These are phyloP conservation scores for Lutjanus campechanus DNA, from an alignment of 2,797 vertebrate genomes.

Conservation along the genomic window DNA sequence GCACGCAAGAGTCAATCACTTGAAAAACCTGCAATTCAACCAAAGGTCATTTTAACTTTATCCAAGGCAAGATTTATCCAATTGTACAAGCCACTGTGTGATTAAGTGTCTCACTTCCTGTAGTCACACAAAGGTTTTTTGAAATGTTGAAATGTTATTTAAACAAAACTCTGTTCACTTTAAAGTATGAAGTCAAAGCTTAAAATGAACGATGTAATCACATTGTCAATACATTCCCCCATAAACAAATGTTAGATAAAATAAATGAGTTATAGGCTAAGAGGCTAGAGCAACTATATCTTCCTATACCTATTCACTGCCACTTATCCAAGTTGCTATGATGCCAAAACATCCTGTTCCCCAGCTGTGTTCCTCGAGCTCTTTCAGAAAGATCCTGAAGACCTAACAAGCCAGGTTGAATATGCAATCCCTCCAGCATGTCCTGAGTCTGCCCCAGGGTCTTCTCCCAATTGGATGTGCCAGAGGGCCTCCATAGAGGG, in stretches of 20 bases:
- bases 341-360: slow-evolving; percentile 12
- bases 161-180: slow-evolving; percentile 2
- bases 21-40: neutral
- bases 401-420: slow-evolving; percentile 28
- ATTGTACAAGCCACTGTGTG: neutral
- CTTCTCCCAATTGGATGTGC: slow-evolving; percentile 25
- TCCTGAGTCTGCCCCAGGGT: neutral
- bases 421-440: slow-evolving; percentile 27
- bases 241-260: neutral
- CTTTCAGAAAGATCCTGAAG: slow-evolving; percentile 13
- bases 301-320: slow-evolving; percentile 11
- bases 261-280: neutral
- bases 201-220: neutral
- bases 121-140: neutral
- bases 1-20: neutral
- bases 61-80: neutral
- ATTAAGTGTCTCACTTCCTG: neutral
- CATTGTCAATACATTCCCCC: neutral
- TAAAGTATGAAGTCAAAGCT: neutral
- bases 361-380: slow-evolving; percentile 12
- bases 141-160: neutral
- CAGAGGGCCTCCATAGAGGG: slow-evolving; percentile 15
- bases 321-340: neutral
- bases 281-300: neutral
- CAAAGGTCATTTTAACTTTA: slow-evolving; percentile 6